Evolutionary conservation across 2,888 invertebrate genomes (phyloP), one percentile per base, ranked within the genome.

Genomic region (Limnephilus lunatus): DNA sequence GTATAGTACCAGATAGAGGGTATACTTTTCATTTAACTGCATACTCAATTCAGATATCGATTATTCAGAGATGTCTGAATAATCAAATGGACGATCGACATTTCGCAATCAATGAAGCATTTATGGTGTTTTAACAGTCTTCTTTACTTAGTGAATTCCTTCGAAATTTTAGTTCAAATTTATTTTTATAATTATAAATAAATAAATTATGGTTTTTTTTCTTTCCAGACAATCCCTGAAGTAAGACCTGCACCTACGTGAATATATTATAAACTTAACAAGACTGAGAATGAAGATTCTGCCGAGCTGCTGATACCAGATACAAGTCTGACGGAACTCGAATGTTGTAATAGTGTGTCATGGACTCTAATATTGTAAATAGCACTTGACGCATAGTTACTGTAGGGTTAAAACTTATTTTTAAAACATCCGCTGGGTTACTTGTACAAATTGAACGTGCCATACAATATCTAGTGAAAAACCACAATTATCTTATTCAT

Each of bases 211-310:
- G 19, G 9, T 25, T 83, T 35, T 15, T 25, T 83, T 83, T 39
- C 11, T n/a, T 83, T 35, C 31, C 83, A 83, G 83, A 83, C 39
- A 35, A 35, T 83, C 83, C 35, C 83, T 83, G 83, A 83, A 83
- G 83, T 83, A 32, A 83, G n/a, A 83, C 19, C 35, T 25, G 32
- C 25, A 83, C 35, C 32, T 83, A 25, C 35, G 39, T 83, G 19
- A 19, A 83, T 39, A 35, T 35, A 35, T 35, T 19, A 35, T 83
- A 25, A 35, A 35, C 32, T 35, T 9, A 83, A 83, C 32, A 83
- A 83, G 83, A 83, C 83, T 83, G 83, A 35, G 83, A 83, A 35
- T 35, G 83, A 83, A 83, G 83, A 83, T 83, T 68, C 68, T 68
- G 7, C 68, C 9, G 68, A 68, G 68, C 25, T 68, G 68, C 25